Evolutionary conservation across 2,888 invertebrate genomes (phyloP).

Genomic region (Resseliella maxima): DNA sequence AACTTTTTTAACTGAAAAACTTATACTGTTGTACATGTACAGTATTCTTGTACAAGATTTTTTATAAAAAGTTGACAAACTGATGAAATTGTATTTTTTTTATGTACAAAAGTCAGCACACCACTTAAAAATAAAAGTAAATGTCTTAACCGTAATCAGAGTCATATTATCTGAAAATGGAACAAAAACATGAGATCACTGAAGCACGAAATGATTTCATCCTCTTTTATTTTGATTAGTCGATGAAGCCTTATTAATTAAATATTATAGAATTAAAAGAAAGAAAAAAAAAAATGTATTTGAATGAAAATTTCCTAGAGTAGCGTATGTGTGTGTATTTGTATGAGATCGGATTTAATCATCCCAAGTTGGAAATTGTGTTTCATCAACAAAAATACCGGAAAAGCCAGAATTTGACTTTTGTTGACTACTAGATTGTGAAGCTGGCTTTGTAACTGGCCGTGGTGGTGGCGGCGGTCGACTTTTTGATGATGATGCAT

Average conservation of each 20-base stretch:
- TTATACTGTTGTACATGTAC: too few species aligned
- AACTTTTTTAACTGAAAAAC: too few species aligned
- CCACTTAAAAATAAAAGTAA: background rate
- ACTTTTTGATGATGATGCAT: constrained; percentile 57
- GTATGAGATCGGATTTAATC: constrained; percentile 69
- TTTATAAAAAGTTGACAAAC: too few species aligned
- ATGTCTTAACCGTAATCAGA: background rate
- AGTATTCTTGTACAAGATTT: too few species aligned
- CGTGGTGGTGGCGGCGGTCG: constrained; percentile 58
- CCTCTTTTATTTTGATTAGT: background rate
- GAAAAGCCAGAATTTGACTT: constrained; percentile 66
- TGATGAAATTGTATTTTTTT: too few species aligned
- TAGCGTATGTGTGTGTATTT: too few species aligned
- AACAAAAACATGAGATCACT: background rate
- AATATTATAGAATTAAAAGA: background rate
- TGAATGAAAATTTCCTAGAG: background rate
- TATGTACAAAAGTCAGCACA: too few species aligned
- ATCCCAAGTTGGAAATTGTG: constrained; percentile 75
- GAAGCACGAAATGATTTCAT: background rate
- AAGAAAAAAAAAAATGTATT: background rate
- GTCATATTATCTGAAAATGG: background rate
- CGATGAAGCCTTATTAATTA: background rate
- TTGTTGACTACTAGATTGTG: constrained; percentile 60
- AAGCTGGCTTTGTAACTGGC: constrained; percentile 60
- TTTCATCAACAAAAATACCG: constrained; percentile 71